Evolutionary conservation across 2,113 vertebrate species (phyloP).

Genomic region (Myiagra hebetior): DNA sequence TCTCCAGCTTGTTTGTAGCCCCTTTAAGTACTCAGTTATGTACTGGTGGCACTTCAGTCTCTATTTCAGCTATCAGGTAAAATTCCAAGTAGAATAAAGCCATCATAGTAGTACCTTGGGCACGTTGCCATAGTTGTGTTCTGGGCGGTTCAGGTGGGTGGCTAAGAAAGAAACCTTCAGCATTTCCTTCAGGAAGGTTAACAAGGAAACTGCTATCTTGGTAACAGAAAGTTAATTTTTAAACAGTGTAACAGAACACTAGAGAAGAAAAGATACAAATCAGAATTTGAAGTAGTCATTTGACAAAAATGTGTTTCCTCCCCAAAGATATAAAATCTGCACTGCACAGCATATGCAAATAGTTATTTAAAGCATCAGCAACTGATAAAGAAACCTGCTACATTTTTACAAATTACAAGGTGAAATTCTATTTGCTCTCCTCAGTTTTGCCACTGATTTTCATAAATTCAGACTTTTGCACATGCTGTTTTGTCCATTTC

Average conservation of each 20-base stretch:
- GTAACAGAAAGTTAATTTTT: background rate
- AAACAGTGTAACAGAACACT: background rate
- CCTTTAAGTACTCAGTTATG: background rate
- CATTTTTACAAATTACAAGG: background rate
- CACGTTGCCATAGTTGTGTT: background rate
- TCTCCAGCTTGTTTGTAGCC: background rate
- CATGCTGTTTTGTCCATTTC: background rate
- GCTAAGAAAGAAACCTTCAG: background rate
- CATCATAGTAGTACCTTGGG: background rate
- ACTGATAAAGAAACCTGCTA: background rate
- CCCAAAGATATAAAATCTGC: background rate
- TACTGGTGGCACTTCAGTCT: background rate
- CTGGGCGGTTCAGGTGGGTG: background rate
- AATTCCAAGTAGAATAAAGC: background rate
- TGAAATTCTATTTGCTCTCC: background rate
- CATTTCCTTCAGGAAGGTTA: background rate
- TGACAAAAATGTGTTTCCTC: background rate
- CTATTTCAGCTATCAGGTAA: background rate
- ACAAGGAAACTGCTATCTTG: background rate
- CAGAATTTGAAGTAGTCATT: background rate
- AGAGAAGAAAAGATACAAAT: background rate
- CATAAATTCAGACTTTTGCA: background rate
- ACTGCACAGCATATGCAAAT: background rate
- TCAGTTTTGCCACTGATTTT: background rate
- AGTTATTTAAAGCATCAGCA: background rate